Base-by-base conservation (phyloP, 2,113 vertebrate species). In the Heliornis fulica region DNA sequence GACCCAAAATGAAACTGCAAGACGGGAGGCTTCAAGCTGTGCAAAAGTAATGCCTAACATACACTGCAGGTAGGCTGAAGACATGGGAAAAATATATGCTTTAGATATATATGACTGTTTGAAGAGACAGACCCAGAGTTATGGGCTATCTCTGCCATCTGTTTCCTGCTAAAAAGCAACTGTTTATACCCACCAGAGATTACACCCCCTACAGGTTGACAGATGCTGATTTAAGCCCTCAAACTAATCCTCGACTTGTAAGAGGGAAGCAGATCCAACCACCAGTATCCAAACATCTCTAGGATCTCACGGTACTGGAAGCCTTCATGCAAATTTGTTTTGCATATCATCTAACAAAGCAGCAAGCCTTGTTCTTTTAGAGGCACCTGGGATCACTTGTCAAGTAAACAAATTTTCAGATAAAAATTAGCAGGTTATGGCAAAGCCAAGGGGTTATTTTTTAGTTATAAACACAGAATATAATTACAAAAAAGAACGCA, bases 171-270 rank as follows among this genome's bases (percentile, higher is more conserved):
- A 89, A 87, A 93, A 87, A 83, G 34, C 81, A 87, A 89, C 63
- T 46, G 77, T 80, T 96, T 45, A 51, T 56, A 93, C 48, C n/a
- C 68, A 88, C 25, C 32, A 93, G 75, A 75, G 71, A 86, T 80
- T 86, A 89, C 34, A 86, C 31, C 20, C 60, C 76, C 89, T 86
- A 34, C 54, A 89, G 81, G 72, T 29, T 83, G 63, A 68, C 90
- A 94, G 53, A 94, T 87, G 87, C 83, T 69, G 72, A 95, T 89
- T 89, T 91, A 91, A 93, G 63, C 81, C 59, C 76, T 81, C 59
- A 87, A 5, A 82, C 54, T 70, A 78, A 96, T 74, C 60, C 78
- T 82, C 92, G 74, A 90, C 91, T 82, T n/a, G 34, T 74, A 81
- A 88, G 56, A 65, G 85, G 41, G 65, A 90, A 85, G 79, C 38